Evolutionary conservation across 1,140 invertebrate species (phyloP).

Genomic region (Ruditapes philippinarum): DNA sequence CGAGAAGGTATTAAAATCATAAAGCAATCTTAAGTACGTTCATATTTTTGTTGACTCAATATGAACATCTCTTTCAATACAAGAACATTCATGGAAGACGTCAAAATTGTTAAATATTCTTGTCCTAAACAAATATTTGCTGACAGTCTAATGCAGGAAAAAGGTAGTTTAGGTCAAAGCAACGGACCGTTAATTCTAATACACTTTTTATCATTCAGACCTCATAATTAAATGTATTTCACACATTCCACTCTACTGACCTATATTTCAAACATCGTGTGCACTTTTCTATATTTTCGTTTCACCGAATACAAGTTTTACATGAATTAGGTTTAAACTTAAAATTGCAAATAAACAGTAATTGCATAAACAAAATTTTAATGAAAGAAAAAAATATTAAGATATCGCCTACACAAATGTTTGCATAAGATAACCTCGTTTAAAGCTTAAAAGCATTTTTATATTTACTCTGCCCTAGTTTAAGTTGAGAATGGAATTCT

Average conservation of each 20-base stretch:
- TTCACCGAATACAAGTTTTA: too few relatives aligned
- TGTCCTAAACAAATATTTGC: not conserved
- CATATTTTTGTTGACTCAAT: too few relatives aligned
- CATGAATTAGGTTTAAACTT: too few relatives aligned
- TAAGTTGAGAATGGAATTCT: slow-evolving; percentile 11
- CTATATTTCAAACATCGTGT: not conserved
- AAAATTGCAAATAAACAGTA: too few relatives aligned
- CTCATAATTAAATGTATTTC: slow-evolving; percentile 18
- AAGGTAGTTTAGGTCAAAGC: slow-evolving; percentile 26
- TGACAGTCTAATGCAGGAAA: not conserved
- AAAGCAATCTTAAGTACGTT: too few relatives aligned
- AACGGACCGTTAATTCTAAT: slow-evolving; percentile 35
- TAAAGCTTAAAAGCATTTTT: not conserved
- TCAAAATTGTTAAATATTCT: too few relatives aligned
- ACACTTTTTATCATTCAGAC: slow-evolving; percentile 15
- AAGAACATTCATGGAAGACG: too few relatives aligned
- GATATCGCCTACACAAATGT: not conserved
- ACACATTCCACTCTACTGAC: slow-evolving; percentile 13
- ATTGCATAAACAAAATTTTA: not conserved
- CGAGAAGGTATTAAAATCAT: too few relatives aligned
- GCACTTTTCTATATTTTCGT: too few relatives aligned
- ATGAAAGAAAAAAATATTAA: not conserved
- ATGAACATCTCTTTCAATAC: too few relatives aligned
- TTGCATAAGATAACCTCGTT: slow-evolving; percentile 34
- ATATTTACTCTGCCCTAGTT: not conserved